These are phyloP conservation scores for Silvanus unidentatus DNA, from an alignment of 2,888 invertebrate species.

Conservation along the genomic window DNA sequence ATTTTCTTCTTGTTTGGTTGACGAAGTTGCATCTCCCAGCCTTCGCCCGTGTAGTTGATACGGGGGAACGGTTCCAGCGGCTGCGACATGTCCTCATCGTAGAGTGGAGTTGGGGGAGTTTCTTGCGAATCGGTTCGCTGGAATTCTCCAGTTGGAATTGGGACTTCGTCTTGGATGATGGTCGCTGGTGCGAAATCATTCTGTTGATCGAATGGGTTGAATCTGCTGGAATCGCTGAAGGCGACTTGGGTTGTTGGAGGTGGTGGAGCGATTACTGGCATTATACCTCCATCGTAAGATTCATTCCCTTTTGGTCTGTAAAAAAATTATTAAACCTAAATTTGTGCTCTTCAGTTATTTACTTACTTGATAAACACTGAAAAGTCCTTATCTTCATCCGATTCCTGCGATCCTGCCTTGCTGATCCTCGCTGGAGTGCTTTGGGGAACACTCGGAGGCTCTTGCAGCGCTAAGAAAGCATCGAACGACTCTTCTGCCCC, in stretches of 20 bases:
- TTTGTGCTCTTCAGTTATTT: slow-evolving; percentile 2
- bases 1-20: slow-evolving; percentile 97
- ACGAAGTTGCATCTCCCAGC: slow-evolving; percentile 94
- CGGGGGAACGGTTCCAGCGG: slow-evolving; percentile 90
- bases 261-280: slow-evolving; percentile 71
- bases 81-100: slow-evolving; percentile 88
- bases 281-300: slow-evolving; percentile 48
- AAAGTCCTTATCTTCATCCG: slow-evolving; percentile 72
- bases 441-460: slow-evolving; percentile 63
- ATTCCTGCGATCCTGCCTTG: slow-evolving; percentile 66
- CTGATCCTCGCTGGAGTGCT: slow-evolving; percentile 59
- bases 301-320: slow-evolving; percentile 53
- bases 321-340: slow-evolving; percentile 8
- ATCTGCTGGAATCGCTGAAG: slow-evolving; percentile 60
- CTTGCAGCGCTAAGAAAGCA: slow-evolving; percentile 72
- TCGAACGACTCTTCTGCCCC: slow-evolving; percentile 73
- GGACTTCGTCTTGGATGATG: slow-evolving; percentile 31
- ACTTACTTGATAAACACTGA: slow-evolving; percentile 71
- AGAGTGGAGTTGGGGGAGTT: slow-evolving; percentile 87
- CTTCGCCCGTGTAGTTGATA: slow-evolving; percentile 67
- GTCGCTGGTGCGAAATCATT: slow-evolving; percentile 44
- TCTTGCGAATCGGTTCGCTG: slow-evolving; percentile 61
- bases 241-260: slow-evolving; percentile 50
- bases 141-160: slow-evolving; percentile 40
- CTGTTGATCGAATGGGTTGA: slow-evolving; percentile 72